A percentile compares a stretch with the other conserved stretches of the same genome.
Evolutionary conservation across 2,888 invertebrate species (phyloP).

Genomic region (Sinhomidia bicolor): DNA sequence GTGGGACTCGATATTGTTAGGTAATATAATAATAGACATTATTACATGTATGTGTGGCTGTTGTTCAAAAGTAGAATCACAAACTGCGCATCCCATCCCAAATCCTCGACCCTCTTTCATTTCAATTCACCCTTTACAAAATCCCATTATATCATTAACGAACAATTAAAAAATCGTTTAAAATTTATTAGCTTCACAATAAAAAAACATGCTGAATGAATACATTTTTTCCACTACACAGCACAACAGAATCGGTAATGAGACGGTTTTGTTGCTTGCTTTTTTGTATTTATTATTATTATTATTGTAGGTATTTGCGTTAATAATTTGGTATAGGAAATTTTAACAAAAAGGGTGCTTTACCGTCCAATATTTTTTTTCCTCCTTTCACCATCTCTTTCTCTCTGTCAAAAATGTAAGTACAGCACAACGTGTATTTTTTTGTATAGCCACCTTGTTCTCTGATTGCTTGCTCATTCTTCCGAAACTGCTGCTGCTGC

Average conservation of each 20-base stretch:
- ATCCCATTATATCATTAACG: background rate
- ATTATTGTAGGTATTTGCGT: no score
- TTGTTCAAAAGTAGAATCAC: background rate
- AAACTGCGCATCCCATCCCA: background rate
- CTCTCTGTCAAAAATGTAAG: no score
- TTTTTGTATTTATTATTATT: background rate
- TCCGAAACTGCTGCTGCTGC: background rate
- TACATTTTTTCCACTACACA: background rate
- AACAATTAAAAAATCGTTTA: constrained; percentile 12
- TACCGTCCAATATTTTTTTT: background rate
- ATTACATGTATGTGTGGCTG: no score
- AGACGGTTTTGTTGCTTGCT: constrained; percentile 33
- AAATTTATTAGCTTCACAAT: constrained; percentile 13
- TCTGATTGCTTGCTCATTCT: constrained; percentile 59
- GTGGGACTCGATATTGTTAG: no score
- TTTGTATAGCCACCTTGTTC: background rate
- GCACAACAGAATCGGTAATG: constrained; percentile 26
- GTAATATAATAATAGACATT: no score
- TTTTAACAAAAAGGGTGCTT: constrained; percentile 7
- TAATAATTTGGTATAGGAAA: background rate
- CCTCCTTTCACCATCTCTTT: no score
- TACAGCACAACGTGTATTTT: background rate
- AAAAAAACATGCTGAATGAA: background rate
- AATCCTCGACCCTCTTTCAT: no score
- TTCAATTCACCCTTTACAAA: background rate